Percentiles rank a stretch among this genome's conserved stretches.
Conservation (phyloP, 2,888 invertebrate genomes). For the Brachynemurus nebulosus region DNA sequence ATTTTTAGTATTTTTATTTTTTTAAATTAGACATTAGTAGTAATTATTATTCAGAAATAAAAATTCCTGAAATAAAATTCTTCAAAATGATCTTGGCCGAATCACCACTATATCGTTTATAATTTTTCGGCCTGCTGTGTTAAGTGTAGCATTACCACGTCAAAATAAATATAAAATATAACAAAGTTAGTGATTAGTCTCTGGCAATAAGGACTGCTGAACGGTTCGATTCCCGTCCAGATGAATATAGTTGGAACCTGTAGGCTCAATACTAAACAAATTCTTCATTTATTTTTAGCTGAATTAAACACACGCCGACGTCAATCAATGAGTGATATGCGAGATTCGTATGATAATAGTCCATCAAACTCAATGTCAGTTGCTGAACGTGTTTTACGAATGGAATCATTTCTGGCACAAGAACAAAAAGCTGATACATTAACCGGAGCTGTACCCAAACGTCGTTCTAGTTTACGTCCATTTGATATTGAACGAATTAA, state of each 20-base stretch:
- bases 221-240: too few relatives aligned
- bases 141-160: too few relatives aligned
- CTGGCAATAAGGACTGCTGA: too few relatives aligned
- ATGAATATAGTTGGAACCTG: too few relatives aligned
- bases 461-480: slow-evolving; percentile 33
- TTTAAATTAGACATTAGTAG: not conserved
- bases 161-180: too few relatives aligned
- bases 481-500: too few relatives aligned
- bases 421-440: slow-evolving; percentile 21
- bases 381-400: slow-evolving; percentile 50
- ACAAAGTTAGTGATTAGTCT: too few relatives aligned
- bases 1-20: not conserved
- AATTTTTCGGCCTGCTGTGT: too few relatives aligned
- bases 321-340: slow-evolving; percentile 3
- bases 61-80: not conserved
- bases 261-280: too few relatives aligned
- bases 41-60: not conserved
- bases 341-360: not conserved
- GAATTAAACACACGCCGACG: not conserved
- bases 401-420: slow-evolving; percentile 42
- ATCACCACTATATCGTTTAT: too few relatives aligned
- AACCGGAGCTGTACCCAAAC: slow-evolving; percentile 34
- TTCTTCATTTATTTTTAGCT: not conserved
- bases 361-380: slow-evolving; percentile 41
- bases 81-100: not conserved